phyloP scores from a whole-genome alignment of 2,797 vertebrate genomes.

The Corythornis leucogaster region DNA sequence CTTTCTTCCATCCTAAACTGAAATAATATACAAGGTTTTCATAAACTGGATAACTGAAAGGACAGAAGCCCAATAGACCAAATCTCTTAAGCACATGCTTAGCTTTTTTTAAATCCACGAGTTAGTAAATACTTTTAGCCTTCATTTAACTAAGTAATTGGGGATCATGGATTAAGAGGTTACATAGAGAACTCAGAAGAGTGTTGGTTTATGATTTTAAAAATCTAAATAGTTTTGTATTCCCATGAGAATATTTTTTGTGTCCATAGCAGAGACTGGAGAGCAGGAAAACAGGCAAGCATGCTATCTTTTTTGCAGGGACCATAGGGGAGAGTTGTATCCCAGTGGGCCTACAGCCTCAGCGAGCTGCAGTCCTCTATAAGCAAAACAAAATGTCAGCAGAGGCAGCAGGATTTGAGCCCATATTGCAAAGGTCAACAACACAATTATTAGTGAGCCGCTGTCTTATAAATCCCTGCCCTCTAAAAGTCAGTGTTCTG shows the following conservation, averaged over 20 bases:
- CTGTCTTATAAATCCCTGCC: background rate
- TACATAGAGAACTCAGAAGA: background rate
- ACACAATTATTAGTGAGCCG: background rate
- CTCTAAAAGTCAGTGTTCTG: background rate
- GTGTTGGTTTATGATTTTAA: rapidly evolving
- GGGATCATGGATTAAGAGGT: background rate
- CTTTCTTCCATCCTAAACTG: background rate
- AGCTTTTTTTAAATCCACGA: rapidly evolving
- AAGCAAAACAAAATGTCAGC: background rate
- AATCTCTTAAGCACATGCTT: background rate
- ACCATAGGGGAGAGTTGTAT: background rate
- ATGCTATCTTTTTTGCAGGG: background rate
- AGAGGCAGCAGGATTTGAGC: background rate
- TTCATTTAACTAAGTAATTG: background rate
- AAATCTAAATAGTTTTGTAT: background rate
- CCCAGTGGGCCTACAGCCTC: background rate
- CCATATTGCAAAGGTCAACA: background rate
- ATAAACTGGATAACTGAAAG: background rate
- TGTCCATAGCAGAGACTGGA: background rate
- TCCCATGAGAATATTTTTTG: background rate
- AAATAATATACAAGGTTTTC: background rate
- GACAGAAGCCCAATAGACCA: background rate
- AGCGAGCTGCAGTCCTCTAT: background rate
- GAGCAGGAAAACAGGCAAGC: background rate
- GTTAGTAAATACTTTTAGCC: background rate